These are phyloP conservation scores for Balanococcus diminutus DNA, from an alignment of 2,888 invertebrate genomes.

Conservation along the genomic window DNA sequence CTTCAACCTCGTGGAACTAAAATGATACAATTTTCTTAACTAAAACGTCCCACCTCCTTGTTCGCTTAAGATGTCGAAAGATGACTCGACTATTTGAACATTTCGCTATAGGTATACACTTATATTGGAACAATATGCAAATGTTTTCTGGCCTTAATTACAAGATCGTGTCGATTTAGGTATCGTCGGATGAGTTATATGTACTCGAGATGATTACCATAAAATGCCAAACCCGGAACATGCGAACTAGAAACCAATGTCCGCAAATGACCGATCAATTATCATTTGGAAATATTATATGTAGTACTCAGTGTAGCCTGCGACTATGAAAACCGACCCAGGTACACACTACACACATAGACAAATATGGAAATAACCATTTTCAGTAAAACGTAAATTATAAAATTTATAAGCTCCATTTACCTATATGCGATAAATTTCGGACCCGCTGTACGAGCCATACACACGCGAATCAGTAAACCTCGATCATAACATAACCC, in stretches of 20 bases:
- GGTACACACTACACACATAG: neutral
- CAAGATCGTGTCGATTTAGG: neutral
- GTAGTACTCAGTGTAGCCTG: too few relatives aligned
- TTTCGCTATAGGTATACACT: neutral
- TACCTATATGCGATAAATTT: neutral
- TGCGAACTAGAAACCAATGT: neutral
- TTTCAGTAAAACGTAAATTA: neutral
- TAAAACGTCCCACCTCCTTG: neutral
- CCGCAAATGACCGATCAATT: conserved; percentile 29
- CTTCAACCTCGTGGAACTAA: neutral
- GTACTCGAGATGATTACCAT: neutral
- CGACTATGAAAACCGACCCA: neutral
- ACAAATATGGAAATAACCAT: conserved; percentile 7
- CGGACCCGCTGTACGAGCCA: neutral
- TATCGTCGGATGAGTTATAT: neutral
- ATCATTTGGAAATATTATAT: conserved; percentile 21
- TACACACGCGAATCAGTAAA: neutral
- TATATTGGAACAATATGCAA: neutral
- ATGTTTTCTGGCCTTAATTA: conserved; percentile 11
- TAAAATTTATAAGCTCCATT: neutral
- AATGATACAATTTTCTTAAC: neutral
- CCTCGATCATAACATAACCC: neutral
- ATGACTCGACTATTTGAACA: too few relatives aligned
- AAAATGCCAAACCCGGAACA: neutral
- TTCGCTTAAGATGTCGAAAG: neutral